Conservation (phyloP, 2,113 vertebrate genomes). For the Oryzias woworae region DNA sequence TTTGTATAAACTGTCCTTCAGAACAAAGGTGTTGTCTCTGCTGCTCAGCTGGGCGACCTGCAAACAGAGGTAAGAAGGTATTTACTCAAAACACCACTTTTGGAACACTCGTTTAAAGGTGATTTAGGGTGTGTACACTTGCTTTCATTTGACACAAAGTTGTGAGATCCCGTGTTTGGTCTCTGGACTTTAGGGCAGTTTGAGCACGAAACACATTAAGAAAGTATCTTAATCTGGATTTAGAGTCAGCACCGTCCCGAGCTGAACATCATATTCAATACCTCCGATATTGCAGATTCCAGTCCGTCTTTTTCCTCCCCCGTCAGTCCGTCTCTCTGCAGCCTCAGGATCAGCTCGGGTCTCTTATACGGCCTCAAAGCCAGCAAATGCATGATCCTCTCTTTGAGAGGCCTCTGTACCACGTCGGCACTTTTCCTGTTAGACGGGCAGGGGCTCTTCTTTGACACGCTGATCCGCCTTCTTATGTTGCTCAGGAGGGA, state of each 20-base stretch:
- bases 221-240: no score
- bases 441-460: conserved; percentile 17
- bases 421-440: conserved; percentile 55
- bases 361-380: conserved; percentile 92
- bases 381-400: conserved; percentile 88
- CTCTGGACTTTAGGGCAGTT: no score
- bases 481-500: conserved; percentile 40
- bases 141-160: no score
- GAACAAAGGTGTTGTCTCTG: conserved; percentile 83
- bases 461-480: conserved; percentile 20
- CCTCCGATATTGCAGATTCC: conserved; percentile 85
- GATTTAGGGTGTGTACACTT: no score
- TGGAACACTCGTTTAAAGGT: no score
- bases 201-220: no score
- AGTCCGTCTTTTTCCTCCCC: conserved; percentile 84
- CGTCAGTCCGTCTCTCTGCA: conserved; percentile 87
- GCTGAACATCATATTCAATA: conserved; percentile 23
- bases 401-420: conserved; percentile 81
- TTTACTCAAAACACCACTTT: no score
- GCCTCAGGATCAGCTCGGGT: conserved; percentile 86
- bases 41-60: conserved; percentile 86
- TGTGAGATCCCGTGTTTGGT: no score
- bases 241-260: no score
- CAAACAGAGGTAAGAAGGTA: conserved; percentile 12
- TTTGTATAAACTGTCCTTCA: conserved; percentile 85